phyloP scores from a whole-genome alignment of 35 echinoderm and acorn worm genomes.

The Ophioderma brevispina region DNA sequence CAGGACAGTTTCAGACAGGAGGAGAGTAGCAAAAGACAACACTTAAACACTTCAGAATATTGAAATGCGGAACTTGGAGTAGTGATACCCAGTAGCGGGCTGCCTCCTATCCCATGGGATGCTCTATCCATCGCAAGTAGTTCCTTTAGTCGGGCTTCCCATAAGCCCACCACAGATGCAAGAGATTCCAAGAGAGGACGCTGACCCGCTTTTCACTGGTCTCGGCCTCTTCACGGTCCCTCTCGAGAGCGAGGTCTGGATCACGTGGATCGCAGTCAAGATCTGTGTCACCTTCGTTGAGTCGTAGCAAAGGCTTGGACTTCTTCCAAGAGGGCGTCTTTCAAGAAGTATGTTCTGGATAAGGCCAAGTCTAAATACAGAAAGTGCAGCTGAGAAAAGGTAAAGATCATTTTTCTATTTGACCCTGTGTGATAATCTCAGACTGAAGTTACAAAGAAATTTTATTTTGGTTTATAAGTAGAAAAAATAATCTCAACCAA shows the following conservation, averaged over 20 bases:
- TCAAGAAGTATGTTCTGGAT: slow-evolving; percentile 2
- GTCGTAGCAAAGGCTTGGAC: not conserved
- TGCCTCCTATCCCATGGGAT: slow-evolving; percentile 9
- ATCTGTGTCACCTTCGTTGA: not conserved
- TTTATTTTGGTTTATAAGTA: no score
- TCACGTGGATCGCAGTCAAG: not conserved
- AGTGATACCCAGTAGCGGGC: slow-evolving; percentile 21
- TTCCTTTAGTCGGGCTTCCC: slow-evolving; percentile 3
- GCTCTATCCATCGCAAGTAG: slow-evolving; percentile 3
- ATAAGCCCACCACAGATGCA: not conserved
- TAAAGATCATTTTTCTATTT: no score
- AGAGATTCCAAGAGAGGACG: not conserved
- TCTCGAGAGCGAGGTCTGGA: not conserved
- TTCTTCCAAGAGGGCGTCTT: not conserved
- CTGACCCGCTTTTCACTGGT: not conserved
- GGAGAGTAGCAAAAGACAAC: not conserved
- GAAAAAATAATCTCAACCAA: no score
- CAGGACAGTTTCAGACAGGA: not conserved
- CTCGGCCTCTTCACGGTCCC: not conserved
- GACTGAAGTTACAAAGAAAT: no score
- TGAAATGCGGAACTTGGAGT: slow-evolving; percentile 38
- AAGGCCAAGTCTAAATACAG: not conserved
- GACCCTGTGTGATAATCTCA: no score
- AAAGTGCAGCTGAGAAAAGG: not conserved
- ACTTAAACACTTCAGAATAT: not conserved